Evolutionary conservation across 1,140 invertebrate genomes (phyloP).

Genomic region (Sycobia sp.): DNA sequence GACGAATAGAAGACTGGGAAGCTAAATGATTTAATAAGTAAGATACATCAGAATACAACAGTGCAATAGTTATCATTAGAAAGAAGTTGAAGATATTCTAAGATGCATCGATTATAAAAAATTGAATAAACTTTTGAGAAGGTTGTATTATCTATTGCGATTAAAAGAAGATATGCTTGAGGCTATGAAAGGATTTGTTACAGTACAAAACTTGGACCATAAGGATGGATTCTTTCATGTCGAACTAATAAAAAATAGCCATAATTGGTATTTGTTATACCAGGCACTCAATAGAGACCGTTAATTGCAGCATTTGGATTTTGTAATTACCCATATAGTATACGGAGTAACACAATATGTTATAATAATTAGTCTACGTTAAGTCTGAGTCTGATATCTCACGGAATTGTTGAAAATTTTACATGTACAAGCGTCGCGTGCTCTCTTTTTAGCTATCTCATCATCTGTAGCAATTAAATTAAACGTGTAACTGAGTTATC

Average conservation of each 20-base stretch:
- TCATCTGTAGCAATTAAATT: too few species aligned
- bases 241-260: neutral
- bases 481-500: too few species aligned
- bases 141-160: neutral
- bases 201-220: neutral
- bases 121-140: neutral
- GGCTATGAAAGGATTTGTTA: neutral
- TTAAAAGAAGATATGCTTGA: neutral
- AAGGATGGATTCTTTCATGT: conserved; percentile 25
- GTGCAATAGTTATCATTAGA: neutral
- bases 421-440: too few species aligned
- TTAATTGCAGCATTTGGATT: conserved; percentile 10
- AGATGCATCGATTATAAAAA: conserved; percentile 8
- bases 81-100: neutral
- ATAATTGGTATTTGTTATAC: conserved; percentile 10
- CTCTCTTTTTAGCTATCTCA: too few species aligned
- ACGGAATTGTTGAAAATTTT: too few species aligned
- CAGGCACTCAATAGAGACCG: conserved; percentile 1
- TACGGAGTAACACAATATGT: too few species aligned
- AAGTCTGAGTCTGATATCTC: too few species aligned
- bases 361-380: too few species aligned
- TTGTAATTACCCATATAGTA: conserved; percentile 14
- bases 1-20: conserved; percentile 10
- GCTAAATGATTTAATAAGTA: conserved; percentile 5
- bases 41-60: conserved; percentile 3